Conservation (phyloP, 2,797 vertebrate genomes). For the Saxicola maurus region DNA sequence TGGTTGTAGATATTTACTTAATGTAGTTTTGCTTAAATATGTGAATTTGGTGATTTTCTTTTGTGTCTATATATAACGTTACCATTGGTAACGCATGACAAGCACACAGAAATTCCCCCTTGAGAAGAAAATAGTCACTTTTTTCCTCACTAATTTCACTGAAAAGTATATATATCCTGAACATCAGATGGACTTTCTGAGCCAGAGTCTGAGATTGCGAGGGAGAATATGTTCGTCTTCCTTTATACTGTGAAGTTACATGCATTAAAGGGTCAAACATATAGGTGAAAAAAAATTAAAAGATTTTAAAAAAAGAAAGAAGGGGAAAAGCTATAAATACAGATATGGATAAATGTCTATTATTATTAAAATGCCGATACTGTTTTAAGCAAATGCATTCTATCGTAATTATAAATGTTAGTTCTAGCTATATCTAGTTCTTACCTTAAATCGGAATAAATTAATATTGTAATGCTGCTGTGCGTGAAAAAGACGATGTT, state of each 20-base stretch:
- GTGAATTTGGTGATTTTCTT: constrained; percentile 63
- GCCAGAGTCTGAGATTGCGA: constrained; percentile 55
- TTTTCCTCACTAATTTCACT: constrained; percentile 59
- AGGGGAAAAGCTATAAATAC: constrained; percentile 72
- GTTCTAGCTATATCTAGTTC: constrained; percentile 76
- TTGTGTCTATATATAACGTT: constrained; percentile 66
- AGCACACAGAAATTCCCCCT: constrained; percentile 72
- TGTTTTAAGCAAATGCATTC: constrained; percentile 79
- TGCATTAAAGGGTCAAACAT: constrained; percentile 72
- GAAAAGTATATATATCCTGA: constrained; percentile 26
- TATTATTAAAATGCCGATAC: constrained; percentile 77
- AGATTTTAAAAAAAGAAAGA: background rate
- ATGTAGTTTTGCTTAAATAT: constrained; percentile 69
- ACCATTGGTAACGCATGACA: constrained; percentile 69
- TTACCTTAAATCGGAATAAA: constrained; percentile 78
- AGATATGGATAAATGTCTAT: constrained; percentile 84
- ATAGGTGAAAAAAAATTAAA: constrained; percentile 52
- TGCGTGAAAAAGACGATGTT: constrained; percentile 78
- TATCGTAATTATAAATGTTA: constrained; percentile 81
- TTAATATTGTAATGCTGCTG: constrained; percentile 84
- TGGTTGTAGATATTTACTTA: constrained; percentile 67
- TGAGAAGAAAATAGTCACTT: constrained; percentile 31
- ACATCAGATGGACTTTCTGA: constrained; percentile 60
- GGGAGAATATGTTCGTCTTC: constrained; percentile 64
- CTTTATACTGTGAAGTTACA: constrained; percentile 82